A percentile compares a stretch with the other conserved stretches of the same genome.
phyloP scores from a whole-genome alignment of 2,888 invertebrate genomes.

The Amphiduros pacificus region DNA sequence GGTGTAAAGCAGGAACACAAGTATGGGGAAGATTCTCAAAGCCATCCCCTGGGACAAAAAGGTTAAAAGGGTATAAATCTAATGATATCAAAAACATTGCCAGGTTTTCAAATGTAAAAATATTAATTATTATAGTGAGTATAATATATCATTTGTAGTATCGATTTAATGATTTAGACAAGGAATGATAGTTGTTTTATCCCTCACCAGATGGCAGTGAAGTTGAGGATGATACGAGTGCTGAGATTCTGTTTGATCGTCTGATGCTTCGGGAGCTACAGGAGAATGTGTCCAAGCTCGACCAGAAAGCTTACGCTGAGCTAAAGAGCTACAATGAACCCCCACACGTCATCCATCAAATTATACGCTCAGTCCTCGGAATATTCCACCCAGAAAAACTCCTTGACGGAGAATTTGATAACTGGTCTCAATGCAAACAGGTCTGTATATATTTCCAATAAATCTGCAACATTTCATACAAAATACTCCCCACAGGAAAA shows the following conservation, averaged over 20 bases:
- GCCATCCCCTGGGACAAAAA: too few relatives aligned
- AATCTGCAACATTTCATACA: too few relatives aligned
- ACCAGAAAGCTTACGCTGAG: slow-evolving; percentile 53
- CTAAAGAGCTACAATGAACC: slow-evolving; percentile 55
- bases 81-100: too few relatives aligned
- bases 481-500: too few relatives aligned
- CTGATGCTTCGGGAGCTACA: slow-evolving; percentile 57
- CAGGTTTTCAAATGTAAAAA: too few relatives aligned
- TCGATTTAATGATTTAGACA: too few relatives aligned
- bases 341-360: slow-evolving; percentile 47
- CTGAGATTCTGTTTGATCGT: slow-evolving; percentile 58
- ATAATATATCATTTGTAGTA: neutral
- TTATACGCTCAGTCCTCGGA: slow-evolving; percentile 50
- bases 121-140: too few relatives aligned
- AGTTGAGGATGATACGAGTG: slow-evolving; percentile 41
- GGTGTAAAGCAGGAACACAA: slow-evolving; percentile 7
- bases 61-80: too few relatives aligned
- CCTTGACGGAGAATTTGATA: slow-evolving; percentile 45
- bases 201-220: too few relatives aligned
- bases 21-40: too few relatives aligned
- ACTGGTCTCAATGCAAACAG: slow-evolving; percentile 51
- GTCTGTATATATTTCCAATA: too few relatives aligned
- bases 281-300: slow-evolving; percentile 52
- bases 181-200: too few relatives aligned
- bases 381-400: slow-evolving; percentile 51